Percentiles rank a stretch among this genome's conserved stretches.
Evolutionary conservation across 2,113 vertebrate species (phyloP).

Genomic region (Larimichthys crocea): DNA sequence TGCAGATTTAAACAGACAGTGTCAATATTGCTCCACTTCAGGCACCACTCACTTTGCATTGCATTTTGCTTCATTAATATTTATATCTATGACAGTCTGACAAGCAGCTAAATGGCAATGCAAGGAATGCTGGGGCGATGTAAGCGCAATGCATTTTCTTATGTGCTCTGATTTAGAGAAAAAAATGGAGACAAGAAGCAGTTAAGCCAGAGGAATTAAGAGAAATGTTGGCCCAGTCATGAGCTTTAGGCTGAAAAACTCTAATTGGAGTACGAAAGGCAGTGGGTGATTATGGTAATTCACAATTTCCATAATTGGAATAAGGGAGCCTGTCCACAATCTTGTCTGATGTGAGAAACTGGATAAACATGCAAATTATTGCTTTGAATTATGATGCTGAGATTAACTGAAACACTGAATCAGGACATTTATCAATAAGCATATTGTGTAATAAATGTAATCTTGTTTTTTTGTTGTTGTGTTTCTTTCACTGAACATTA

Average conservation of each 20-base stretch:
- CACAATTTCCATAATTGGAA: slow-evolving; percentile 1
- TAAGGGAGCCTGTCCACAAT: not conserved
- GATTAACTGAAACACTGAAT: slow-evolving; percentile 13
- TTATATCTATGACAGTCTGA: not conserved
- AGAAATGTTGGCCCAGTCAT: not conserved
- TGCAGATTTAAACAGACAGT: not conserved
- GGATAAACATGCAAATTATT: slow-evolving; percentile 10
- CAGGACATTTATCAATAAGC: not conserved
- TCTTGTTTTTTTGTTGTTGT: not conserved
- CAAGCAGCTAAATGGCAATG: not conserved
- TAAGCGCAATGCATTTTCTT: not conserved
- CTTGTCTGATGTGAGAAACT: slow-evolving; percentile 1
- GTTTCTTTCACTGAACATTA: not conserved
- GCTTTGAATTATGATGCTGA: not conserved
- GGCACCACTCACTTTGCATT: not conserved
- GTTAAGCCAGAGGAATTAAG: not conserved
- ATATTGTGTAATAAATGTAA: not conserved
- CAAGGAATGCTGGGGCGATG: not conserved
- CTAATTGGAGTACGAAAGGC: not conserved
- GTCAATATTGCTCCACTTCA: not conserved
- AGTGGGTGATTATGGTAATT: slow-evolving; percentile 5
- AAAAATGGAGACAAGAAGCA: not conserved
- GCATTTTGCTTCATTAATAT: not conserved
- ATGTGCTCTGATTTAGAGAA: not conserved
- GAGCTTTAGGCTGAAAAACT: slow-evolving; percentile 3